These are phyloP conservation scores for Etia nguti DNA, from an alignment of 2,113 vertebrate genomes.

Conservation along the genomic window DNA sequence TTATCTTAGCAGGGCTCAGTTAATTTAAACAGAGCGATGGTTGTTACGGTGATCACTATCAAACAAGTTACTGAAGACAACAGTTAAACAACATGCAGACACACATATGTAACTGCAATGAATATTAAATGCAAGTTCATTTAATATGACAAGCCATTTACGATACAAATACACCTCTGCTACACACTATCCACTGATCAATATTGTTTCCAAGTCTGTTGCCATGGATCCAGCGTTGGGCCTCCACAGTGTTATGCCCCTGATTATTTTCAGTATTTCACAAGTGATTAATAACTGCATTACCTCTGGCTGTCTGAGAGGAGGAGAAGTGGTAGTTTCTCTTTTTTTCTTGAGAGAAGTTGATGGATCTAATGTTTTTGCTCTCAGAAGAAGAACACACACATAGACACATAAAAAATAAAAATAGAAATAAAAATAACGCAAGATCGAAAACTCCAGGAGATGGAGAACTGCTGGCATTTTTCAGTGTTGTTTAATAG, in stretches of 20 bases:
- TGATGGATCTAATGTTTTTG: background rate
- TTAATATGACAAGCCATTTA: background rate
- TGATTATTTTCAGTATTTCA: background rate
- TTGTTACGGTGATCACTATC: slow-evolving; percentile 9
- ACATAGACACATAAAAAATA: background rate
- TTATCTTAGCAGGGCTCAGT: background rate
- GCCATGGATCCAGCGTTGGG: background rate
- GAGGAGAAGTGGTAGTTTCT: background rate
- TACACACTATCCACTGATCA: background rate
- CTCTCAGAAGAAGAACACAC: background rate
- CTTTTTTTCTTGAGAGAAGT: background rate
- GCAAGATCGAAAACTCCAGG: background rate
- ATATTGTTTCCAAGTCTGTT: background rate
- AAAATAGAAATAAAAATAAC: background rate
- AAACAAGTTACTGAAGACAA: background rate
- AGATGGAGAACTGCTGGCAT: background rate
- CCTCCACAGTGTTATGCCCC: background rate
- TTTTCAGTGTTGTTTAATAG: background rate
- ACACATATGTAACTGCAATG: background rate
- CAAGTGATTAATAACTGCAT: background rate
- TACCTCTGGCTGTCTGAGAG: background rate
- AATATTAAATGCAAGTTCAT: background rate
- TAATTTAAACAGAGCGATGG: background rate
- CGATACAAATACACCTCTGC: background rate
- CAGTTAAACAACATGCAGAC: background rate